Conservation (phyloP, 2,113 vertebrate genomes). For the Phaethornis superciliosus region DNA sequence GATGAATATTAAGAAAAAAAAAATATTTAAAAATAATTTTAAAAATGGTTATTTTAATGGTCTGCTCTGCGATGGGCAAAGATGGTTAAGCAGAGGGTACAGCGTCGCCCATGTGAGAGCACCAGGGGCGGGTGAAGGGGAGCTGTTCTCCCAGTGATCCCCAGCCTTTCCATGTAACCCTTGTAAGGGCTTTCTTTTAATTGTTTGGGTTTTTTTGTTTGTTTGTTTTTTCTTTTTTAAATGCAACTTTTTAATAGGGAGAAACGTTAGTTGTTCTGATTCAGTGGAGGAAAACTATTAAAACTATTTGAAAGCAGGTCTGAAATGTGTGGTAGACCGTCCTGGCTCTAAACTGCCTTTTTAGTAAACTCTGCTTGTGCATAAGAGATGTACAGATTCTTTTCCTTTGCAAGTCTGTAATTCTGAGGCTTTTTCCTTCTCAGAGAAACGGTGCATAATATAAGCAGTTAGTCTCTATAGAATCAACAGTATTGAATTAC, state of each 20-base stretch:
- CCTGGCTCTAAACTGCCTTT: neutral
- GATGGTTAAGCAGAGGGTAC: neutral
- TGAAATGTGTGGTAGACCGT: neutral
- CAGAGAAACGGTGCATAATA: neutral
- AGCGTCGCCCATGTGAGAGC: neutral
- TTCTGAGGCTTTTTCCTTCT: neutral
- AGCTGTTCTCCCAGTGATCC: neutral
- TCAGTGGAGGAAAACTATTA: neutral
- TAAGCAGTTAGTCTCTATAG: constrained; percentile 44
- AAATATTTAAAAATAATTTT: too few species aligned
- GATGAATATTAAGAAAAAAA: neutral
- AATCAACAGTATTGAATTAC: constrained; percentile 58
- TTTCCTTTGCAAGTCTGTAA: neutral
- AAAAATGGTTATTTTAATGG: accelerated
- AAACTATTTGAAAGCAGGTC: neutral
- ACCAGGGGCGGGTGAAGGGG: neutral
- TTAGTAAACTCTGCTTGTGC: neutral
- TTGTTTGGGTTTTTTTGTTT: too few species aligned
- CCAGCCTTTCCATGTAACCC: neutral
- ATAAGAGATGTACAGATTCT: neutral
- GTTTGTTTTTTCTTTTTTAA: neutral
- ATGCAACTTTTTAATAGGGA: neutral
- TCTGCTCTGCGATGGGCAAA: neutral
- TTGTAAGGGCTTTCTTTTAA: too few species aligned
- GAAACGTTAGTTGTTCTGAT: neutral